A percentile compares a stretch with the other conserved stretches of the same genome.
Evolutionary conservation across 2,113 vertebrate species (phyloP).

Genomic region (Pseudorhombus dupliciocellatus): DNA sequence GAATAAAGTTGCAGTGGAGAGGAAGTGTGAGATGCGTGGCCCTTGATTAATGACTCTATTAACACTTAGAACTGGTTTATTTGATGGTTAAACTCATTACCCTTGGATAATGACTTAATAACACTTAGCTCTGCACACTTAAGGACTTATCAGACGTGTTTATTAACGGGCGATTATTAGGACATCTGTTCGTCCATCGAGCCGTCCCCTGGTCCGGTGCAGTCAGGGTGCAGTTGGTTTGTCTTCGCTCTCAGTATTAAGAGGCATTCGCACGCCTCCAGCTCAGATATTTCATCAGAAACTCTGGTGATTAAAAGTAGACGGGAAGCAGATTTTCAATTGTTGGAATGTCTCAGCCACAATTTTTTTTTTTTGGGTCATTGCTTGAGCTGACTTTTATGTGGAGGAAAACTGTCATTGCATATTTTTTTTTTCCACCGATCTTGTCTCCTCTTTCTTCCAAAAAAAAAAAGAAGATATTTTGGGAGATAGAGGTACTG

Average conservation of each 20-base stretch:
- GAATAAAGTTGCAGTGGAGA: not conserved
- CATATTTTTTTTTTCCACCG: conserved; percentile 53
- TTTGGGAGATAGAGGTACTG: conserved; percentile 66
- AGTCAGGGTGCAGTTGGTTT: conserved; percentile 27
- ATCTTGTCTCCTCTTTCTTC: conserved; percentile 37
- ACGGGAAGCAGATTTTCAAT: conserved; percentile 51
- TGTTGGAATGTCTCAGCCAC: conserved; percentile 55
- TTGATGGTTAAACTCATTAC: too few relatives aligned
- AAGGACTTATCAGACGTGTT: conserved; percentile 2
- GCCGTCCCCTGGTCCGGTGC: conserved; percentile 9
- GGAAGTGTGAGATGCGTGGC: not conserved
- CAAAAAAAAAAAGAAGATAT: conserved; percentile 38
- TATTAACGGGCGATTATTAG: conserved; percentile 9
- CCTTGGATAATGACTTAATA: too few relatives aligned
- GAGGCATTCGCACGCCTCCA: conserved; percentile 36
- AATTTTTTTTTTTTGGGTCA: conserved; percentile 52
- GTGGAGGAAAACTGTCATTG: conserved; percentile 63
- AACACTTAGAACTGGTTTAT: not conserved
- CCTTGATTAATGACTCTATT: not conserved
- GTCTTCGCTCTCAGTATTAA: conserved; percentile 38
- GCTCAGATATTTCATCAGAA: conserved; percentile 67
- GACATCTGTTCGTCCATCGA: conserved; percentile 1
- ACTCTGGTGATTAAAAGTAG: conserved; percentile 62
- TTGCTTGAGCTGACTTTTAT: conserved; percentile 62
- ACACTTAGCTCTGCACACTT: not conserved